Base-by-base conservation (phyloP, 2,797 vertebrate genomes). In the Mallotus villosus region DNA sequence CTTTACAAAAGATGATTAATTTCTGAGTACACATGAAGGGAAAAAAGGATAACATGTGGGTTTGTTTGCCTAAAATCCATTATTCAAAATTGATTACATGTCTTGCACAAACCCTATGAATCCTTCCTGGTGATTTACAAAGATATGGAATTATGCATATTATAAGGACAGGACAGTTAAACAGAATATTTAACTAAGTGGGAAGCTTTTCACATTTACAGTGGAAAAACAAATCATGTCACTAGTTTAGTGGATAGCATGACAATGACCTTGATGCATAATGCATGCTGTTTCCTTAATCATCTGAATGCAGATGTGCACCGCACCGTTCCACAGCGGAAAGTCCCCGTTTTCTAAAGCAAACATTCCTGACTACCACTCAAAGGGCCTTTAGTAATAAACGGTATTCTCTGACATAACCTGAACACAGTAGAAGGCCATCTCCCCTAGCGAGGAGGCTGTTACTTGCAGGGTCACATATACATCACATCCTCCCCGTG, bases 401-500 rank as follows among this genome's bases (percentile, higher is more conserved):
- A 46, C 41, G 9, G 9, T 46, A 46, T 46, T 46, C 41, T 46
- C 41, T 46, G 41, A 46, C 41, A 46, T 46, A 46, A 46, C 9
- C 12, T 46, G 41, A 46, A 46, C 9, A 14, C 51, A 55, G 19
- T 55, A 55, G 51, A 55, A 55, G 4, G 51, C 51, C 51, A 17
- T 17, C 51, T 17, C 51, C 19, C 11, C 2, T 46, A n/a, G 51
- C 3, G 19, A 55, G 16, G 19, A n/a, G 64, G 9, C 5, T n/a
- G 66, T 51, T 51, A 65, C 67, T 60, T 67, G 32, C 51, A 79
- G 59, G 75, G 82, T 82, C 88, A 22, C 81, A 86, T 59, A 88
- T 79, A 63, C 71, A 86, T 87, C 86, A 83, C 81, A 72, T 32
- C 82, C 78, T 78, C 62, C 21, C 73, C 74, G 72, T 51, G 76